Base-by-base conservation (phyloP, 1,140 invertebrate species). In the Rhagoletis zephyria region DNA sequence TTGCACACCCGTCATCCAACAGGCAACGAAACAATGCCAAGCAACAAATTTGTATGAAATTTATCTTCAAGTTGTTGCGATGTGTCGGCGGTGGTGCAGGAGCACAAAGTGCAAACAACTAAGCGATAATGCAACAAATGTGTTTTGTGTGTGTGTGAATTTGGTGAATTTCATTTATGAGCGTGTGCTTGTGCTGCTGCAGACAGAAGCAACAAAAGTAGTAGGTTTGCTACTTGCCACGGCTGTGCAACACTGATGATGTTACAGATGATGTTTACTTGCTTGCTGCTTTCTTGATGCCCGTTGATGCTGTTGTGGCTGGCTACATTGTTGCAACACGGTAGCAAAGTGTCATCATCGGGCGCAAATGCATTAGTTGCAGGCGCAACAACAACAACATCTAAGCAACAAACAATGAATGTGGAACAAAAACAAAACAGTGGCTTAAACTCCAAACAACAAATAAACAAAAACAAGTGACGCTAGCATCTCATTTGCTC, bases 21-120 rank as follows among this genome's bases (percentile, higher is more conserved):
- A 74, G 67, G 40, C 12, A 16, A 48, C 45, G 67, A 74, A 42
- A 45, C 12, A 16, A 48, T 74, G 67, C 42, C 10, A 74, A 45
- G 67, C 67, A 74, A 48, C 67, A 45, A 74, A 74, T 74, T 74
- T 74, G 67, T 74, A 74, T 74, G 67, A 74, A 74, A 74, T 74
- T 74, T 74, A 74, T 74, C 67, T 45, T 74, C 67, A 74, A 42
- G 67, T 14, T 74, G 67, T 74, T 74, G 42, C 67, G 40, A 74
- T 42, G 67, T 74, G 67, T 74, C 42, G 67, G 42, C 67, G 67
- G 12, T 45, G 67, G 7, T 74, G 67, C 67, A 74, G 67, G 67
- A 74, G 67, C 1, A 1, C 67, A 74, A 74, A 74, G 67, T 74
- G 67, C 67, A 74, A 74, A 74, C 67, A 74, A 74, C 67, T 74